phyloP scores from a whole-genome alignment of 2,888 invertebrate species.

The Archips xylosteana region DNA sequence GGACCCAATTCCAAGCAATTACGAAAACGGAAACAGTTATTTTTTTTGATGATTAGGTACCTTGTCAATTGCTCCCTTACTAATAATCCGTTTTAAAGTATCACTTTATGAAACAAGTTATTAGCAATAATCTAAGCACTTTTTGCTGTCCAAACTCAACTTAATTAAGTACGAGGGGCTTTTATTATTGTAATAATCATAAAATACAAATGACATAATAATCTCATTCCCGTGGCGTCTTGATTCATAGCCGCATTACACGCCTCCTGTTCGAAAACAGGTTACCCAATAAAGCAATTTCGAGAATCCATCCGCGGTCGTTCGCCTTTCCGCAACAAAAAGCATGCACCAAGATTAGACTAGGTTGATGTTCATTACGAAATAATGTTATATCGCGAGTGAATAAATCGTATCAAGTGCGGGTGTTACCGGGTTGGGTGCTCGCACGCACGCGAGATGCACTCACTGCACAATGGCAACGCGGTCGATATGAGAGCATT shows the following conservation, averaged over 20 bases:
- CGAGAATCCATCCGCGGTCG: constrained; percentile 77
- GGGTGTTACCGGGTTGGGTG: constrained; percentile 54
- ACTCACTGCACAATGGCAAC: constrained; percentile 52
- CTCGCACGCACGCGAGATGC: constrained; percentile 55
- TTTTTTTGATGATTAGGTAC: no score
- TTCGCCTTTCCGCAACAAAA: constrained; percentile 75
- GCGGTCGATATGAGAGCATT: constrained; percentile 47
- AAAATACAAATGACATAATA: constrained; percentile 48
- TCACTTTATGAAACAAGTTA: neutral
- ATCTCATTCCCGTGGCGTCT: constrained; percentile 62
- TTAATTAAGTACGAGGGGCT: constrained; percentile 26
- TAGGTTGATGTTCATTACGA: constrained; percentile 60
- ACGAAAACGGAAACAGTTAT: neutral
- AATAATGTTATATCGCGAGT: constrained; percentile 50
- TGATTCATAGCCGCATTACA: constrained; percentile 71
- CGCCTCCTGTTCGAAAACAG: constrained; percentile 74
- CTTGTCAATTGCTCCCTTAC: neutral
- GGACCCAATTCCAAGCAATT: neutral
- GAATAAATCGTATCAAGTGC: constrained; percentile 51
- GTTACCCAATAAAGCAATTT: constrained; percentile 82
- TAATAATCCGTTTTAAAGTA: neutral
- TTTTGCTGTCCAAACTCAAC: constrained; percentile 2
- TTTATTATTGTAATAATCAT: constrained; percentile 30
- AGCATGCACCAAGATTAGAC: constrained; percentile 67
- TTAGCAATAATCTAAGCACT: neutral